phyloP scores from a whole-genome alignment of 2,888 invertebrate species.

The Ectemnius continuus region DNA sequence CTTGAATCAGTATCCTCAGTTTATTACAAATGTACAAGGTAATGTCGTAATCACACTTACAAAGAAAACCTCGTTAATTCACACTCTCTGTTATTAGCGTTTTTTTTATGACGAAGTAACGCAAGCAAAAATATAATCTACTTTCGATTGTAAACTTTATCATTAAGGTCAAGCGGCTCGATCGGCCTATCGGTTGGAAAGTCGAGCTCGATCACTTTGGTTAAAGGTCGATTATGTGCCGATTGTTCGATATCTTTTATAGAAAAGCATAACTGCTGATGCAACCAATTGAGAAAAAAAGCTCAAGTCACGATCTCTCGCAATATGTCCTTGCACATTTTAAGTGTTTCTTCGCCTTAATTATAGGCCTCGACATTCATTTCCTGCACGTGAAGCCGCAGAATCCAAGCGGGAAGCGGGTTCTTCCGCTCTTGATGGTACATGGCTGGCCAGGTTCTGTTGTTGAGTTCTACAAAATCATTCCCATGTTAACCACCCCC shows the following conservation, averaged over 20 bases:
- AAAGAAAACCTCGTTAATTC: too few relatives aligned
- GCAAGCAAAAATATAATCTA: too few relatives aligned
- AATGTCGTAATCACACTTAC: not conserved
- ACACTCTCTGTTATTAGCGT: too few relatives aligned
- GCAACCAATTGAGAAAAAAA: not conserved
- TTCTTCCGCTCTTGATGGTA: constrained; percentile 85
- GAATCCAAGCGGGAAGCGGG: constrained; percentile 21
- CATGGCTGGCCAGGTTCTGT: constrained; percentile 94
- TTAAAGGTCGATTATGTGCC: too few relatives aligned
- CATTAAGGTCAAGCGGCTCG: not conserved
- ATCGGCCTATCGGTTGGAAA: too few relatives aligned
- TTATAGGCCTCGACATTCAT: constrained; percentile 84
- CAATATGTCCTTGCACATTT: too few relatives aligned
- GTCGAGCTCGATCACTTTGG: too few relatives aligned
- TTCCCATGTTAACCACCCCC: constrained; percentile 82
- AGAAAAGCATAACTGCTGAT: too few relatives aligned
- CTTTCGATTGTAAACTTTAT: constrained; percentile 8
- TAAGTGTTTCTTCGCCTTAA: not conserved
- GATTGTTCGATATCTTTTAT: too few relatives aligned
- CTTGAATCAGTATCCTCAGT: constrained; percentile 88
- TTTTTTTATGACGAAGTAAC: too few relatives aligned
- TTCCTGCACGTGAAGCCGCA: constrained; percentile 85
- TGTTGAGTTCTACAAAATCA: constrained; percentile 88
- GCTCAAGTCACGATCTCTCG: not conserved
- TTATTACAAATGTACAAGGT: constrained; percentile 87